Base-by-base conservation (phyloP, 2,797 vertebrate species). In the Poeciliopsis presidionis region DNA sequence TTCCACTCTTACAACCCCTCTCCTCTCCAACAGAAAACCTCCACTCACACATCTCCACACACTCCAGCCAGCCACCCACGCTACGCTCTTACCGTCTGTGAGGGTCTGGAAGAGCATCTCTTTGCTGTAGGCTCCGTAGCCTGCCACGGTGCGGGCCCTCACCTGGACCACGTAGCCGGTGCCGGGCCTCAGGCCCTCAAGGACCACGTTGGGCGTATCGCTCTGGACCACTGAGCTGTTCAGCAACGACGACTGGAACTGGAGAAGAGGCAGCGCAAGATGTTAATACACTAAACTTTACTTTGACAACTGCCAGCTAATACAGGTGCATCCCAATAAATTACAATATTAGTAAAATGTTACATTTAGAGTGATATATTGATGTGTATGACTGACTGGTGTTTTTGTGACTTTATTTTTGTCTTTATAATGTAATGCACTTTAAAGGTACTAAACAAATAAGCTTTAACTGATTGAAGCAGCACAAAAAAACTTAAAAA, bases 81-180 rank as follows among this genome's bases (percentile, higher is more conserved):
- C 74, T 84, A 67, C 86, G 13, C 75, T 72, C 97, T 97, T 95
- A 98, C 97, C 97, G 0, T 98, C 97, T 0, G 97, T 98, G 83
- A 98, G 96, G 0, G 97, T 98, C 91, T 98, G 97, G 95, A 98
- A 98, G 92, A 97, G 98, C 97, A 98, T 98, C 91, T 98, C 97
- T 80, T 97, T 97, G 25, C 97, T 98, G 96, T 96, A 98, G 90
- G 96, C 96, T 80, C 97, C 97, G 0, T 97, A 98, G 81, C 97
- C 97, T 0, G 97, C 97, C 82, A 97, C 97, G 0, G 97, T 97
- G 78, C 96, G 96, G 22, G 97, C 97, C 13, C 97, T 96, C 87
- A 98, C 97, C 94, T 98, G 97, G 14, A 98, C 97, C 92, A 97
- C 96, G 0, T 98, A 98, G 9, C 97, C 97, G 18, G 97, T 96